Percentiles rank a stretch among this genome's conserved stretches.
phyloP scores from a whole-genome alignment of 2,113 vertebrate species.

The Mobula birostris region DNA sequence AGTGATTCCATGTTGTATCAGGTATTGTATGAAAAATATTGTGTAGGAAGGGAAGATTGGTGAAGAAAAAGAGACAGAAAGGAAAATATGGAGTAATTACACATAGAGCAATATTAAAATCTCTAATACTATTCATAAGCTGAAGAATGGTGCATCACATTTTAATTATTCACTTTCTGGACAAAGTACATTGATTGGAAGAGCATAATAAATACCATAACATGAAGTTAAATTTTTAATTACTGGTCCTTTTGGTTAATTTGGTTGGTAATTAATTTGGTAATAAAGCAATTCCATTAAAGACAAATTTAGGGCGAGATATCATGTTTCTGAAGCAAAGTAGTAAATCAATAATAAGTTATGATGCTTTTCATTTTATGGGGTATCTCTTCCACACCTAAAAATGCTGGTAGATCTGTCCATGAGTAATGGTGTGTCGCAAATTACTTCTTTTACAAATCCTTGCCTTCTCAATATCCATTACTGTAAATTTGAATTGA shows the following conservation, averaged over 20 bases:
- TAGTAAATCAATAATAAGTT: background rate
- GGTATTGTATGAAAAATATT: background rate
- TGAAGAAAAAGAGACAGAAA: background rate
- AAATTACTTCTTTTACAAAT: background rate
- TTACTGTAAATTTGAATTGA: background rate
- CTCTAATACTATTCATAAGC: background rate
- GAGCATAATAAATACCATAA: background rate
- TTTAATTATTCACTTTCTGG: background rate
- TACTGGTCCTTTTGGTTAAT: background rate
- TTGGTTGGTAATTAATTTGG: background rate
- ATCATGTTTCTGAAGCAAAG: background rate
- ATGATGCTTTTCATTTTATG: background rate
- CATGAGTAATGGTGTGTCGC: background rate
- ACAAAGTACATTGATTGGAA: background rate
- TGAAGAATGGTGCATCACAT: background rate
- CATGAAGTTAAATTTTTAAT: background rate
- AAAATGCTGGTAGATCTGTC: background rate
- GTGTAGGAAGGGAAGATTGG: background rate
- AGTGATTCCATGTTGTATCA: background rate
- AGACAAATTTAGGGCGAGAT: background rate
- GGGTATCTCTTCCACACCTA: background rate
- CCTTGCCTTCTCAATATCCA: background rate
- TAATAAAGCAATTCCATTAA: background rate
- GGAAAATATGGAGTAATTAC: background rate
- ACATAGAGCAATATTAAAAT: background rate